These are phyloP conservation scores for Naja naja DNA, from an alignment of 2,113 vertebrate genomes.

Conservation along the genomic window DNA sequence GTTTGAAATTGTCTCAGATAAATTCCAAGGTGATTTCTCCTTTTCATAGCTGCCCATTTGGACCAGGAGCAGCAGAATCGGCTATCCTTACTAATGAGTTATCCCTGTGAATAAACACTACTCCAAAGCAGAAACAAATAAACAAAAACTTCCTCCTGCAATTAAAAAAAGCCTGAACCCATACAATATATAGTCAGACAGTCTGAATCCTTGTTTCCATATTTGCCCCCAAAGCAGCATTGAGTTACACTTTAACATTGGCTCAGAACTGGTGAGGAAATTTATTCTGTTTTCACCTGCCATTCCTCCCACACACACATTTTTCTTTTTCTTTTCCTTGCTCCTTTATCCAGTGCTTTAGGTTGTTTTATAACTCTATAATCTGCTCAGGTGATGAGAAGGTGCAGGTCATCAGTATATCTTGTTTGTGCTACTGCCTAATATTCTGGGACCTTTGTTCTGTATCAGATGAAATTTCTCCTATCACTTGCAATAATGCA, in stretches of 20 bases:
- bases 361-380: not conserved
- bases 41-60: not conserved
- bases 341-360: not conserved
- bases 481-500: not conserved
- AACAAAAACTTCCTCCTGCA: not conserved
- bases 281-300: not conserved
- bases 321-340: not conserved
- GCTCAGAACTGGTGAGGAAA: not conserved
- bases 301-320: not conserved
- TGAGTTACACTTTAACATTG: not conserved
- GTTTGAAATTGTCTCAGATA: not conserved
- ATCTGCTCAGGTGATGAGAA: not conserved
- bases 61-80: not conserved
- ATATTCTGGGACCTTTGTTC: not conserved
- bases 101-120: not conserved
- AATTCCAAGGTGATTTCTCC: not conserved
- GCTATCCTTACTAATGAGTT: conserved; percentile 10
- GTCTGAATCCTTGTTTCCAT: not conserved
- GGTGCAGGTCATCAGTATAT: not conserved
- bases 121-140: conserved; percentile 7
- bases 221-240: not conserved
- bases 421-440: not conserved
- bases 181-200: not conserved
- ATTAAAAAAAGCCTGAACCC: not conserved
- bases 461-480: not conserved